These are phyloP conservation scores for Campopleginae sp. DNA, from an alignment of 2,888 invertebrate genomes.

Conservation along the genomic window DNA sequence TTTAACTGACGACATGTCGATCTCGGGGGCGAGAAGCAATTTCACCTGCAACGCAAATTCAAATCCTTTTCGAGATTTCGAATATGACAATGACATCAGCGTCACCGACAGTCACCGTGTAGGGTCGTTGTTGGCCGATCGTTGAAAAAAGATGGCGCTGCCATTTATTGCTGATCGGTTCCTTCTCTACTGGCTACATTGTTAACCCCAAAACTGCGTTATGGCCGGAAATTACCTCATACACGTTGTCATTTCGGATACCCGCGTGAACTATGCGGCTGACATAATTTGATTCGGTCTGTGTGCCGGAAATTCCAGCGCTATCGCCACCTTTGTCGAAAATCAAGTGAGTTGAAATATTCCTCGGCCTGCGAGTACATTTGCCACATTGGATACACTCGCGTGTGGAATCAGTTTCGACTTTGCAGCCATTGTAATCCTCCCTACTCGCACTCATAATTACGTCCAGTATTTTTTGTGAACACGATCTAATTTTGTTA, in stretches of 20 bases:
- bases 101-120: background rate
- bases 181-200: background rate
- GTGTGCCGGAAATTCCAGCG: constrained; percentile 53
- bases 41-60: constrained; percentile 66
- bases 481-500: constrained; percentile 1
- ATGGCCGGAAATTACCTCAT: constrained; percentile 69
- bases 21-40: constrained; percentile 71
- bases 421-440: constrained; percentile 46
- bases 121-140: background rate
- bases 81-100: background rate
- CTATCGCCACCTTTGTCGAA: constrained; percentile 40
- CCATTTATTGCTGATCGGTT: background rate
- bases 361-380: constrained; percentile 39
- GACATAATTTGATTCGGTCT: constrained; percentile 64
- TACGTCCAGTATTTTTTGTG: background rate
- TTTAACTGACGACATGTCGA: constrained; percentile 74
- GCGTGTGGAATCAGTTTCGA: constrained; percentile 26
- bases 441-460: constrained; percentile 37
- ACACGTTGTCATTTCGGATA: constrained; percentile 71
- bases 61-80: background rate
- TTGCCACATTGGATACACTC: constrained; percentile 57
- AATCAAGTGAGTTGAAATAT: constrained; percentile 19
- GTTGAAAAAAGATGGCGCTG: background rate
- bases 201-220: background rate
- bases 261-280: constrained; percentile 73